A percentile compares a stretch with the other conserved stretches of the same genome.
phyloP scores from a whole-genome alignment of 2,113 vertebrate species.

The Indicator indicator region DNA sequence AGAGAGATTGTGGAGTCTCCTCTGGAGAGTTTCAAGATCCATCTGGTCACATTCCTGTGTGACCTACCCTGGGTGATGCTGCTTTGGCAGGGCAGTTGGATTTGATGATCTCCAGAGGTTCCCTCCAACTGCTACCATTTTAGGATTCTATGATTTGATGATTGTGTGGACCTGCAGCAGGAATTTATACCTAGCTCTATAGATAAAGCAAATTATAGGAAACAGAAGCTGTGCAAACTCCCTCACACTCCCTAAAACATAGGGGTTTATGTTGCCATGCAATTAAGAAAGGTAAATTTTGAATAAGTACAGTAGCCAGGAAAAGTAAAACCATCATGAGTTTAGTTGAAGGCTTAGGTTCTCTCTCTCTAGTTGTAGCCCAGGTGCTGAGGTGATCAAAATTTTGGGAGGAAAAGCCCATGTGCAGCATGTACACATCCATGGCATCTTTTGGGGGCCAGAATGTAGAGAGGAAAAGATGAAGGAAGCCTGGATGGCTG shows the following conservation, averaged over 20 bases:
- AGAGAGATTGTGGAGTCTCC: no score
- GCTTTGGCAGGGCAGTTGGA: no score
- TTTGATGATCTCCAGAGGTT: no score
- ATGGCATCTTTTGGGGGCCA: not conserved
- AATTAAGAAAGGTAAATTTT: not conserved
- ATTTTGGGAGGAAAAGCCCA: not conserved
- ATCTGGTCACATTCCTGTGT: no score
- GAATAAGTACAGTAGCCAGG: not conserved
- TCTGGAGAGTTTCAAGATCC: no score
- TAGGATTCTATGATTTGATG: not conserved
- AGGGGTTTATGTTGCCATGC: not conserved
- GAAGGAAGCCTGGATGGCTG: not conserved
- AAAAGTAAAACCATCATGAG: not conserved
- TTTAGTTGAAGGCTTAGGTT: not conserved
- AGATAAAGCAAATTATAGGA: not conserved
- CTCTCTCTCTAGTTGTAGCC: not conserved
- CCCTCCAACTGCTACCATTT: no score
- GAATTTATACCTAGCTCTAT: not conserved
- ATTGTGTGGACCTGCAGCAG: not conserved
- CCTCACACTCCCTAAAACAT: not conserved
- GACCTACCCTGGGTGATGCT: no score
- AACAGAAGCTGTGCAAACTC: not conserved
- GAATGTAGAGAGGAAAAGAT: not conserved
- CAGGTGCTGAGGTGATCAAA: not conserved
- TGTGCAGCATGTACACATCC: fast-evolving